Evolutionary conservation across 2,888 invertebrate genomes (phyloP).

Genomic region (Ophonus ardosiacus): DNA sequence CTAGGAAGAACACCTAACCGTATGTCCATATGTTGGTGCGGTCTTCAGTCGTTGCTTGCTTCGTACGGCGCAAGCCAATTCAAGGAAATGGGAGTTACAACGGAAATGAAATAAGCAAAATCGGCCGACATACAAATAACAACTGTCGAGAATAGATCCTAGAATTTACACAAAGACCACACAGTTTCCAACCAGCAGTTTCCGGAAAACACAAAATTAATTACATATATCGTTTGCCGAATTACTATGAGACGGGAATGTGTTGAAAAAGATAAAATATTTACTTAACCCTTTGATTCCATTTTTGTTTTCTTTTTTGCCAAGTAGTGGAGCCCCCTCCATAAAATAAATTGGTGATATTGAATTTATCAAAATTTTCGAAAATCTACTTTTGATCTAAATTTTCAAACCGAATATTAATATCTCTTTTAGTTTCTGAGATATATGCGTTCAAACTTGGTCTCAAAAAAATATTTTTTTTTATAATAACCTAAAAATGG

Average conservation of each 20-base stretch:
- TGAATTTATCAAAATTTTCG: no score
- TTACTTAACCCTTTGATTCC: no score
- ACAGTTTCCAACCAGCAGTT: background rate
- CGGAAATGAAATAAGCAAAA: conserved; percentile 49
- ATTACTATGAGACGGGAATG: background rate
- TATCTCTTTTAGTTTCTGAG: no score
- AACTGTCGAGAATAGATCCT: conserved; percentile 6
- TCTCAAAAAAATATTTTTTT: no score
- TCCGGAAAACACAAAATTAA: background rate
- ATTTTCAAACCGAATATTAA: no score
- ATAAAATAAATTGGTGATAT: no score
- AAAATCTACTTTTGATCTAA: no score
- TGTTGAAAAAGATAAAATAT: background rate
- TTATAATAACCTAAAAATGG: no score
- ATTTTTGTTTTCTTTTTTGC: no score
- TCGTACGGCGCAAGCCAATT: conserved; percentile 13
- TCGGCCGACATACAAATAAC: background rate
- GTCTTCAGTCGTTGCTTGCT: background rate
- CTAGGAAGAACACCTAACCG: conserved; percentile 39
- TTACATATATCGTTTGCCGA: background rate
- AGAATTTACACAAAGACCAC: conserved; percentile 20
- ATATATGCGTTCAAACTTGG: no score
- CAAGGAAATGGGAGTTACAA: conserved; percentile 30
- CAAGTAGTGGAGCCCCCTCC: no score
- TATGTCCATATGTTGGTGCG: background rate